These are phyloP conservation scores for Mycetomoellerius zeteki DNA, from an alignment of 1,140 invertebrate genomes.

Conservation along the genomic window DNA sequence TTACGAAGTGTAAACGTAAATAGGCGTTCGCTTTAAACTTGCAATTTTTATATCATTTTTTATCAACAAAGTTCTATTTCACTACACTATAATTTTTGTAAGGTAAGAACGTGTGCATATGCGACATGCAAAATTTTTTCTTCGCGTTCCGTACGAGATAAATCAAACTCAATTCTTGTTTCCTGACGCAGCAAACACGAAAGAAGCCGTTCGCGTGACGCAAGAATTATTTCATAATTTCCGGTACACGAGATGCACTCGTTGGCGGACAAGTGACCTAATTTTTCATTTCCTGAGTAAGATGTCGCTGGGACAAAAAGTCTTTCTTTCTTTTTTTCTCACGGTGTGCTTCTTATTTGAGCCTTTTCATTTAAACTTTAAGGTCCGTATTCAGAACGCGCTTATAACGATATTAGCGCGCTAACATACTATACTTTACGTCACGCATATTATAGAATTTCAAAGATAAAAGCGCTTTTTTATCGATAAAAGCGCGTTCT, in stretches of 20 bases:
- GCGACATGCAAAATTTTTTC: neutral
- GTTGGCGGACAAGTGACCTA: constrained; percentile 56
- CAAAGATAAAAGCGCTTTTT: no score
- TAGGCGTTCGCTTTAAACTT: neutral
- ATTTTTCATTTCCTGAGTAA: constrained; percentile 47
- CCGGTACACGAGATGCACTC: constrained; percentile 54
- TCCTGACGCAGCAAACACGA: constrained; percentile 37
- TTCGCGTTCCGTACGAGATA: neutral
- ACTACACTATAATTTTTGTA: neutral
- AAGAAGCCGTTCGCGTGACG: constrained; percentile 29
- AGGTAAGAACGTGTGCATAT: neutral
- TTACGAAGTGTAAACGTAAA: constrained; percentile 7
- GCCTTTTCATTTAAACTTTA: neutral
- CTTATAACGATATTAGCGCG: no score
- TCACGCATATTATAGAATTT: no score
- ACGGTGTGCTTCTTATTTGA: neutral
- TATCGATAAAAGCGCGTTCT: no score
- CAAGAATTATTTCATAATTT: constrained; percentile 68
- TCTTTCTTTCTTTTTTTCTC: constrained; percentile 37
- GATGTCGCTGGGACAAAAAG: neutral
- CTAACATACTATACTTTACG: no score
- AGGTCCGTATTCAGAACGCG: no score
- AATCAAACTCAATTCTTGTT: constrained; percentile 8
- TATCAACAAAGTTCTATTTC: neutral
- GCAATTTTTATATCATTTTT: neutral